Percentiles rank a stretch among this genome's conserved stretches.
Conservation (phyloP, 92 coral and sea anemone species). For the Umimayanthus kanabou region DNA sequence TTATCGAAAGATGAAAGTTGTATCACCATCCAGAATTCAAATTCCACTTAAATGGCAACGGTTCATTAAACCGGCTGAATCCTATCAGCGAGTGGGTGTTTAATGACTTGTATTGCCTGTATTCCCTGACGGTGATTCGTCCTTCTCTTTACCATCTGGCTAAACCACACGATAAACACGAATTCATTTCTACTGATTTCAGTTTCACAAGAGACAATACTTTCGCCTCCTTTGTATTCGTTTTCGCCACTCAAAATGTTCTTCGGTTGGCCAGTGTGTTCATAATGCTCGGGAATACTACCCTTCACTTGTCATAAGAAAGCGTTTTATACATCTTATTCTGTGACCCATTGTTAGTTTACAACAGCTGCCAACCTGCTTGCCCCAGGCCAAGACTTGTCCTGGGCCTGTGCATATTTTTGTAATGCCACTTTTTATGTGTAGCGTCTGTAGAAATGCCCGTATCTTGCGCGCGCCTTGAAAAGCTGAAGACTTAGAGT, state of each 20-base stretch:
- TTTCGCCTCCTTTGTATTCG: background rate
- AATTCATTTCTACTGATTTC: background rate
- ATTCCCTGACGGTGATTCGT: background rate
- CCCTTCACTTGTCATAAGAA: background rate
- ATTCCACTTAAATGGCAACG: too few species aligned
- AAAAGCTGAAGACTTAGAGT: too few species aligned
- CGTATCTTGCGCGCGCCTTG: too few species aligned
- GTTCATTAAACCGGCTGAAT: too few species aligned
- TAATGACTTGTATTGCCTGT: background rate
- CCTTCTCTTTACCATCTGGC: too few species aligned
- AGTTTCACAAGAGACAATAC: background rate
- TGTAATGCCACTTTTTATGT: too few species aligned
- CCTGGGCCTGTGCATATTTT: background rate
- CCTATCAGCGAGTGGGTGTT: background rate
- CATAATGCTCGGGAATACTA: background rate
- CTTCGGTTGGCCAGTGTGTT: background rate
- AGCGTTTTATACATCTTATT: background rate
- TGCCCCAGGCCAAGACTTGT: background rate
- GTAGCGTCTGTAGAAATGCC: too few species aligned
- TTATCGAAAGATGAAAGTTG: conserved; percentile 8
- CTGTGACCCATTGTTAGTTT: too few species aligned
- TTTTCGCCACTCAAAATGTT: background rate
- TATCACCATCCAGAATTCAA: background rate
- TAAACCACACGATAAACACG: background rate
- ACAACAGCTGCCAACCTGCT: background rate